Evolutionary conservation across 2,113 vertebrate genomes (phyloP).

Genomic region (Macquaria australasica): DNA sequence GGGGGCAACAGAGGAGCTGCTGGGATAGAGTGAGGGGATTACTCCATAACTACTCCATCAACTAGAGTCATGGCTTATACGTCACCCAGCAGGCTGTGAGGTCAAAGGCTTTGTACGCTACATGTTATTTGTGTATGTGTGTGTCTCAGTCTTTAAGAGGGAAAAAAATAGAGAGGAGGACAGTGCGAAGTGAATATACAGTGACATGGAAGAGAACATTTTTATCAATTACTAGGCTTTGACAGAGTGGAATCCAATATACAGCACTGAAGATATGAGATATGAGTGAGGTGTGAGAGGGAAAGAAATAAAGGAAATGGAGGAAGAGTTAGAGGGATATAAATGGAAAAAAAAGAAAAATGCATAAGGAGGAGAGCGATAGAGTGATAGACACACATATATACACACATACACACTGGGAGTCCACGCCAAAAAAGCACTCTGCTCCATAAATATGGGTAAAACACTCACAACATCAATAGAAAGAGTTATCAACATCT

Average conservation of each 20-base stretch:
- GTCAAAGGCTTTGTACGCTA: conserved; percentile 40
- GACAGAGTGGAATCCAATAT: conserved; percentile 33
- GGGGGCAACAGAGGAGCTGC: not conserved
- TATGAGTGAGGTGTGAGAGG: not conserved
- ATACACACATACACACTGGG: conserved; percentile 9
- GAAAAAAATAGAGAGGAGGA: not conserved
- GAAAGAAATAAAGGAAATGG: conserved; percentile 41
- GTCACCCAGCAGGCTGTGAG: conserved; percentile 51
- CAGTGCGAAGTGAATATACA: not conserved
- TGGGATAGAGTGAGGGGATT: conserved; percentile 58
- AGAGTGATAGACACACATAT: conserved; percentile 27
- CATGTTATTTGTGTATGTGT: conserved; percentile 31
- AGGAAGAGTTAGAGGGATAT: conserved; percentile 48
- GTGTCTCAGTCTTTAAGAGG: conserved; percentile 7
- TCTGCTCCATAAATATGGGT: conserved; percentile 58
- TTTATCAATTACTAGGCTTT: conserved; percentile 27
- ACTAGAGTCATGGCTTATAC: conserved; percentile 53
- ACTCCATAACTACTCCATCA: conserved; percentile 55
- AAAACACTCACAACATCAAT: conserved; percentile 72
- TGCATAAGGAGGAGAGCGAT: conserved; percentile 22
- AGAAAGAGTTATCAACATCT: conserved; percentile 62
- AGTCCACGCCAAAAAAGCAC: conserved; percentile 70
- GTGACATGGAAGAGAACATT: conserved; percentile 6
- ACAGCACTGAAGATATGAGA: conserved; percentile 7
- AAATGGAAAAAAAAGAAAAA: conserved; percentile 58